Conservation (phyloP, 2,888 invertebrate genomes). For the Heliconius sara region DNA sequence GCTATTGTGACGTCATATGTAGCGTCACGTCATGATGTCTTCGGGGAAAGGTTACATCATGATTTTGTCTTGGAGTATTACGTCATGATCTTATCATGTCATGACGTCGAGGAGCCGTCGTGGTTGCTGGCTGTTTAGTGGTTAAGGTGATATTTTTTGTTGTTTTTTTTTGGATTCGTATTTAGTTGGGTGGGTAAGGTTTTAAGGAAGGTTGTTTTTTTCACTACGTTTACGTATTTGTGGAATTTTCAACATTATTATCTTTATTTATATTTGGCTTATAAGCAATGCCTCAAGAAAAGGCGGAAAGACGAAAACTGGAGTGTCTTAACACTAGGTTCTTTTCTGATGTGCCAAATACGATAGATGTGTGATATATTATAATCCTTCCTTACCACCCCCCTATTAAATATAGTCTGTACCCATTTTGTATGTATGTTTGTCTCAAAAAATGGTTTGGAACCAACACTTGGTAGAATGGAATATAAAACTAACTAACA, state of each 20-base stretch:
- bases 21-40: neutral
- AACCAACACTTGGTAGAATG: neutral
- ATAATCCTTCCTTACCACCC: constrained; percentile 1
- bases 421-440: neutral
- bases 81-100: neutral
- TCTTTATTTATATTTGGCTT: no score
- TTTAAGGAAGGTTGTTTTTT: neutral
- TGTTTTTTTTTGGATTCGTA: neutral
- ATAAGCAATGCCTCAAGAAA: neutral
- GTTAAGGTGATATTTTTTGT: neutral
- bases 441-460: constrained; percentile 6
- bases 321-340: neutral
- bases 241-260: neutral
- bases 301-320: neutral
- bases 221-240: neutral
- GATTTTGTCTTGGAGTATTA: no score
- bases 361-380: neutral
- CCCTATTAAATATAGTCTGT: neutral
- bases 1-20: neutral
- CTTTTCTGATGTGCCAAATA: neutral
- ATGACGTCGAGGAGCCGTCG: neutral
- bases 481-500: constrained; percentile 5
- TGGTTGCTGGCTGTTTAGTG: neutral
- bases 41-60: neutral
- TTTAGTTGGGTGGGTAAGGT: neutral